Evolutionary conservation across 2,797 vertebrate genomes (phyloP).

Genomic region (Sebastes ruberrimus): DNA sequence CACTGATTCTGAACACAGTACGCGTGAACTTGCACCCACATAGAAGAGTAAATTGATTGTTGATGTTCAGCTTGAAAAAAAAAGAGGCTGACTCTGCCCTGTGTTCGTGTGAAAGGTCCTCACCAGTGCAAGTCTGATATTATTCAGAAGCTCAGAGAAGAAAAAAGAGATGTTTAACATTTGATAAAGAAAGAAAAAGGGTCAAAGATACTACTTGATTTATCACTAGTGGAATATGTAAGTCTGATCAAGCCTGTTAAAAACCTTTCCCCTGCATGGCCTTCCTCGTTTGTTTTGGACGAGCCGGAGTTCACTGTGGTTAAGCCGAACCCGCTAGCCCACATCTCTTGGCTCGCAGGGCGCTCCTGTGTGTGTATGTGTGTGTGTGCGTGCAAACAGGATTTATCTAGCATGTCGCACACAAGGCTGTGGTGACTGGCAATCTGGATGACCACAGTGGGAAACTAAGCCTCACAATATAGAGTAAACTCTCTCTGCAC

Average conservation of each 20-base stretch:
- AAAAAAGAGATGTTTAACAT: neutral
- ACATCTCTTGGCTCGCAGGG: constrained; percentile 72
- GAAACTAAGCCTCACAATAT: constrained; percentile 71
- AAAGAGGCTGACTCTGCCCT: neutral
- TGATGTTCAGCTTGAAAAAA: constrained; percentile 22
- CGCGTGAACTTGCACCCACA: constrained; percentile 2
- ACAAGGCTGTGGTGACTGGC: constrained; percentile 70
- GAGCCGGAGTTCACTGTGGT: constrained; percentile 75
- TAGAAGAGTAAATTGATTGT: constrained; percentile 39
- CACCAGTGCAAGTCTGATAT: neutral
- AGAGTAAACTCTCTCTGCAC: constrained; percentile 32
- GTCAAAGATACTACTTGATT: constrained; percentile 14
- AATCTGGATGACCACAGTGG: constrained; percentile 76
- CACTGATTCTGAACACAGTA: constrained; percentile 32
- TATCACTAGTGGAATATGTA: constrained; percentile 41
- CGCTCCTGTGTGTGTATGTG: constrained; percentile 6
- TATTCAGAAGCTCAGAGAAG: neutral
- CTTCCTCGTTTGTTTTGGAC: constrained; percentile 64
- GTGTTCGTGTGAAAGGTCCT: neutral
- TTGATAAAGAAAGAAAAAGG: neutral
- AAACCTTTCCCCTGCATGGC: constrained; percentile 29
- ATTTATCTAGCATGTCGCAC: constrained; percentile 77
- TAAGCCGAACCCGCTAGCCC: constrained; percentile 78
- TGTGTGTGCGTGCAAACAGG: constrained; percentile 65
- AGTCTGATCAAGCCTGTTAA: constrained; percentile 45